Conservation (phyloP, 2,113 vertebrate genomes). For the Tupaia chinensis region DNA sequence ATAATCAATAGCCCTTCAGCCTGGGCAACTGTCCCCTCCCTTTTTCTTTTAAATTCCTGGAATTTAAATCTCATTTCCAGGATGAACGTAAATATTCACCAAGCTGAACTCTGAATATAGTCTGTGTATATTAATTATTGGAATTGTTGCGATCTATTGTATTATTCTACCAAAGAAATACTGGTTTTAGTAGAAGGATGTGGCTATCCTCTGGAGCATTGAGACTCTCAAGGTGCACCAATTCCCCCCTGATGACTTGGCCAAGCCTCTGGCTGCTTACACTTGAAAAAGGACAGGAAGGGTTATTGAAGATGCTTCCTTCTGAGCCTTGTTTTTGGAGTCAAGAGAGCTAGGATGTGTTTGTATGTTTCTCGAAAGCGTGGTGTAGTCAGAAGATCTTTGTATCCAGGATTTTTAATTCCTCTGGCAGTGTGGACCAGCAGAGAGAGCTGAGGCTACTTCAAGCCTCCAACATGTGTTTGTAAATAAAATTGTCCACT, state of each 20-base stretch:
- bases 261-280: background rate
- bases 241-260: slow-evolving; percentile 49
- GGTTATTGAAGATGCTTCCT: background rate
- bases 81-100: slow-evolving; percentile 53
- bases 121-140: slow-evolving; percentile 58
- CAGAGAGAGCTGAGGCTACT: background rate
- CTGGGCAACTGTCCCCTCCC: background rate
- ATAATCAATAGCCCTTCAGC: background rate
- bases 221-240: slow-evolving; percentile 52
- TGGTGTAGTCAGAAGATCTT: background rate
- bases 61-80: slow-evolving; percentile 48
- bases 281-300: background rate
- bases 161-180: slow-evolving; percentile 82
- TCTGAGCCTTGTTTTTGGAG: background rate
- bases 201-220: background rate
- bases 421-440: slow-evolving; percentile 2
- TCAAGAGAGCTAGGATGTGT: background rate
- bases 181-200: slow-evolving; percentile 57
- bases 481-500: slow-evolving; percentile 70
- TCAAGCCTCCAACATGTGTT: slow-evolving; percentile 66
- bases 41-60: background rate
- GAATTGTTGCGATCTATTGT: slow-evolving; percentile 57
- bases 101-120: slow-evolving; percentile 32
- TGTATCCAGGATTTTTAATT: background rate
- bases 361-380: background rate